These are phyloP conservation scores for Perizoma affinitatum DNA, from an alignment of 2,888 invertebrate species.

Conservation along the genomic window DNA sequence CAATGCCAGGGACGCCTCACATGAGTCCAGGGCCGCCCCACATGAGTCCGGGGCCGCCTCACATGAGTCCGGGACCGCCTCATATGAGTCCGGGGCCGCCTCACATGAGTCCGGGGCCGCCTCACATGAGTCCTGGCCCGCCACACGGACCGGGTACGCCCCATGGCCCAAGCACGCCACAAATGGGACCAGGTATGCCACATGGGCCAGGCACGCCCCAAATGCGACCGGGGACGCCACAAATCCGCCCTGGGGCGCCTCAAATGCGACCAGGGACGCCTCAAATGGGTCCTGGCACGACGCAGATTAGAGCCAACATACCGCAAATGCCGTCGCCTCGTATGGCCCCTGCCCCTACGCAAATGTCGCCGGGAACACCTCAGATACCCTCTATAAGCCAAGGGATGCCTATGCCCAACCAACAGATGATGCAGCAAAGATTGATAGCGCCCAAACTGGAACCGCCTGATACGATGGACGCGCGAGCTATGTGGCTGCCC, in stretches of 20 bases:
- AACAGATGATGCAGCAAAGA: slow-evolving; percentile 73
- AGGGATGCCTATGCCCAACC: slow-evolving; percentile 71
- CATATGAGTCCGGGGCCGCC: slow-evolving; percentile 59
- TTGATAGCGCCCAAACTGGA: slow-evolving; percentile 84
- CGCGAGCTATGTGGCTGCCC: slow-evolving; percentile 86
- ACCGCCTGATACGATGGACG: slow-evolving; percentile 84
- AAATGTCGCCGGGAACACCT: slow-evolving; percentile 77
- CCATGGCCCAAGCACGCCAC: slow-evolving; percentile 61
- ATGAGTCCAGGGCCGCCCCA: slow-evolving; percentile 35
- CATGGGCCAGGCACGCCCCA: slow-evolving; percentile 49
- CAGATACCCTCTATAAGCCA: slow-evolving; percentile 73
- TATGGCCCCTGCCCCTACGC: slow-evolving; percentile 71
- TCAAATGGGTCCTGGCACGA: slow-evolving; percentile 60
- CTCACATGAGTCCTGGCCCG: slow-evolving; percentile 49
- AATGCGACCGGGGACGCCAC: slow-evolving; percentile 49
- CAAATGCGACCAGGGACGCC: slow-evolving; percentile 59
- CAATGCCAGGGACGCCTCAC: slow-evolving; percentile 24
- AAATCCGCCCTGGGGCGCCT: slow-evolving; percentile 54
- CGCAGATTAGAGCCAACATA: slow-evolving; percentile 63
- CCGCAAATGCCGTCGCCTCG: slow-evolving; percentile 75
- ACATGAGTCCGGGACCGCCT: slow-evolving; percentile 56
- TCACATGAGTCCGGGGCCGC: slow-evolving; percentile 63
- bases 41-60: slow-evolving; percentile 54
- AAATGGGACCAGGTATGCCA: slow-evolving; percentile 64
- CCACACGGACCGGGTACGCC: slow-evolving; percentile 57